These are phyloP conservation scores for Gymnocephalus cernua DNA, from an alignment of 2,113 vertebrate species.

Conservation along the genomic window DNA sequence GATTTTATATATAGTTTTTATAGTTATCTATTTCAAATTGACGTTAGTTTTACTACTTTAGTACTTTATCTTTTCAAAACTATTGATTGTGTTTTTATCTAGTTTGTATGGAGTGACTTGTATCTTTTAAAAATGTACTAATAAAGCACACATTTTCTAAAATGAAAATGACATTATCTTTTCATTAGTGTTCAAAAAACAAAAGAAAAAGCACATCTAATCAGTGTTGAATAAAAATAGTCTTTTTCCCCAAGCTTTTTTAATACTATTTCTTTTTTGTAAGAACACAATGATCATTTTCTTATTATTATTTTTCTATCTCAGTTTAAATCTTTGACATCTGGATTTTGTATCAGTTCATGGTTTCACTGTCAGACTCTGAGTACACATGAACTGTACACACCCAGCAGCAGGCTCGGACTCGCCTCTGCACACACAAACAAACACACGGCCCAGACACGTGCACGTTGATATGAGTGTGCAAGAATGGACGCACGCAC, in stretches of 20 bases:
- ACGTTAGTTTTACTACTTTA: not conserved
- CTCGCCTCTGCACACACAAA: conserved; percentile 31
- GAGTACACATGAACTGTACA: not conserved
- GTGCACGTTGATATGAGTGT: conserved; percentile 20
- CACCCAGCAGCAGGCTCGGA: conserved; percentile 28
- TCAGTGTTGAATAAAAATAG: not conserved
- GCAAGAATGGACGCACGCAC: conserved; percentile 12
- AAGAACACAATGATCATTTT: not conserved
- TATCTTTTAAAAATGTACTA: not conserved
- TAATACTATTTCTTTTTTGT: not conserved
- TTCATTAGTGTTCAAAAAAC: not conserved
- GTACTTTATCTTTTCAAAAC: not conserved
- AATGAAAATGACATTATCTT: not conserved
- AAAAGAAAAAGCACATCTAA: not conserved
- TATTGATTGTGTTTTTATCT: not conserved
- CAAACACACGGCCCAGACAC: conserved; percentile 5
- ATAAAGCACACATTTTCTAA: not conserved
- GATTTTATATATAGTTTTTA: not conserved
- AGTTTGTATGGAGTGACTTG: not conserved
- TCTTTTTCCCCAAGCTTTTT: rapidly evolving
- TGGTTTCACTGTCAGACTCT: not conserved
- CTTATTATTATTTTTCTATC: not conserved
- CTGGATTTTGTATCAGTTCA: conserved; percentile 9
- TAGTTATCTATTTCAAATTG: not conserved
- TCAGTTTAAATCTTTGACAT: conserved; percentile 8